phyloP scores from a whole-genome alignment of 2,797 vertebrate genomes.

The Poecile montanus region DNA sequence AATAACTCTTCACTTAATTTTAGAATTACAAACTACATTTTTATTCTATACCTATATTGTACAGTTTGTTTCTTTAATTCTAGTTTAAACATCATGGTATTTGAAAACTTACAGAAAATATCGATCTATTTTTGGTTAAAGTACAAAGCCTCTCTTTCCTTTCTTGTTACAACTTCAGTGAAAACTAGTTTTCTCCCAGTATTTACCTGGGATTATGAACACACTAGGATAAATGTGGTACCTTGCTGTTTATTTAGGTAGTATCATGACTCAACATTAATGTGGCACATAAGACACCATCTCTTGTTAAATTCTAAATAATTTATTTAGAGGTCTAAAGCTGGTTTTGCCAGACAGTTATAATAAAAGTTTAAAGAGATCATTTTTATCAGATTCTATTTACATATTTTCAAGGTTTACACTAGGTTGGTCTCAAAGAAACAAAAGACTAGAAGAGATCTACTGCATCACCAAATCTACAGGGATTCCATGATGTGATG shows the following conservation, averaged over 20 bases:
- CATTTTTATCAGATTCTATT: not conserved
- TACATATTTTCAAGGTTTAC: not conserved
- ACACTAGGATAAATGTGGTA: not conserved
- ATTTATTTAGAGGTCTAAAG: not conserved
- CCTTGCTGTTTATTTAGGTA: not conserved
- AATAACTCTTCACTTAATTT: not conserved
- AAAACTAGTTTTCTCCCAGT: not conserved
- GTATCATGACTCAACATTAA: not conserved
- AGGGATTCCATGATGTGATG: not conserved
- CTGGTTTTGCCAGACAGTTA: not conserved
- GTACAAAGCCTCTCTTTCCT: not conserved
- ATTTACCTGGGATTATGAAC: not conserved
- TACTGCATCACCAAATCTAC: not conserved
- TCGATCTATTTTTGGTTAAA: not conserved
- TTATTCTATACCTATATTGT: not conserved
- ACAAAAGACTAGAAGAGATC: not conserved
- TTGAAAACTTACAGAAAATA: not conserved
- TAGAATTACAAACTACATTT: not conserved
- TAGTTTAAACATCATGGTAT: not conserved
- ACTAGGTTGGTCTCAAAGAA: not conserved
- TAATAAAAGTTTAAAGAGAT: not conserved
- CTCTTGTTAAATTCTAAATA: not conserved
- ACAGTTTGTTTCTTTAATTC: not conserved
- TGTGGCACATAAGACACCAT: not conserved
- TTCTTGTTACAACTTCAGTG: not conserved